Percentiles rank a stretch among this genome's conserved stretches.
phyloP scores from a whole-genome alignment of 2,113 vertebrate genomes.

The Phycodurus eques region DNA sequence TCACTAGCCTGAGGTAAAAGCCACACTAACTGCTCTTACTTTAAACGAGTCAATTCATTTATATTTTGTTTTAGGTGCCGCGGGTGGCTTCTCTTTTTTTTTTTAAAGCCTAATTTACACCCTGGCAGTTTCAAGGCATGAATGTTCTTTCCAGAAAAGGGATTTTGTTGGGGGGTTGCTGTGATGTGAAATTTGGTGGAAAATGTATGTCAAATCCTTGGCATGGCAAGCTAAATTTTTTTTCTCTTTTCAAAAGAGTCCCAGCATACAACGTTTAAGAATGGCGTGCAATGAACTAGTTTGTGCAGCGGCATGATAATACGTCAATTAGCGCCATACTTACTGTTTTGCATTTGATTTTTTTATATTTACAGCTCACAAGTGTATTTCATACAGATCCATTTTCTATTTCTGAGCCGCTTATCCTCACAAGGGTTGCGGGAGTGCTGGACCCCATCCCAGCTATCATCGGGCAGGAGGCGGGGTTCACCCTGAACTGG shows the following conservation, averaged over 20 bases:
- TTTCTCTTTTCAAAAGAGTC: too few relatives aligned
- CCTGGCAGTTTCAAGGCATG: neutral
- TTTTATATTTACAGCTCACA: too few relatives aligned
- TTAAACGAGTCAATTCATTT: conserved; percentile 43
- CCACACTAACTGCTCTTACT: conserved; percentile 30
- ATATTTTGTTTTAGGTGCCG: conserved; percentile 33
- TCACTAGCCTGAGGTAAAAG: conserved; percentile 51
- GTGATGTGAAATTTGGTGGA: neutral
- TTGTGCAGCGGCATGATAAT: too few relatives aligned
- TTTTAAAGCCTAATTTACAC: conserved; percentile 2
- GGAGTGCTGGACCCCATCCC: too few relatives aligned
- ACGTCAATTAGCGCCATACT: too few relatives aligned
- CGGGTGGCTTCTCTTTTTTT: conserved; percentile 3
- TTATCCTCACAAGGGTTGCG: too few relatives aligned
- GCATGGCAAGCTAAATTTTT: neutral
- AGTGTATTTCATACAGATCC: too few relatives aligned
- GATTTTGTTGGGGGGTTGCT: neutral
- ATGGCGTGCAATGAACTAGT: too few relatives aligned
- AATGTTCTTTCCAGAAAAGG: neutral
- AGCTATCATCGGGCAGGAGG: too few relatives aligned
- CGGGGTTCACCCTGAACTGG: too few relatives aligned
- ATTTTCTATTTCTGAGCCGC: too few relatives aligned
- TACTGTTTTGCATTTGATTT: too few relatives aligned
- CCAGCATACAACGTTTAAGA: neutral
- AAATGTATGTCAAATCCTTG: neutral